Evolutionary conservation across 2,888 invertebrate species (phyloP).

Genomic region (Carcina quercana): DNA sequence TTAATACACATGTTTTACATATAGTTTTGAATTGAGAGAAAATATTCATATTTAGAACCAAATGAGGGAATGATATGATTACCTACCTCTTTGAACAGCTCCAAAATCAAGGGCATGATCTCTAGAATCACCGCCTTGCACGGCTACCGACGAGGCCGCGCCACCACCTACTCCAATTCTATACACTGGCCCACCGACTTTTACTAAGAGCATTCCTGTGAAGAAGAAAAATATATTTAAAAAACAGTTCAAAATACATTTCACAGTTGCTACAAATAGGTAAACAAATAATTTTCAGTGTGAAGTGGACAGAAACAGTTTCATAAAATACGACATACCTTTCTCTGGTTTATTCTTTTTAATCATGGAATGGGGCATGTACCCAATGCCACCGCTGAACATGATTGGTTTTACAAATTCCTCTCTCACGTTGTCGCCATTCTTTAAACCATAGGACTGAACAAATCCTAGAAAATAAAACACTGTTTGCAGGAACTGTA

Average conservation of each 20-base stretch:
- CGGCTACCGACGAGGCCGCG: constrained; percentile 96
- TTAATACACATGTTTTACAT: no score
- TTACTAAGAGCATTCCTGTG: constrained; percentile 93
- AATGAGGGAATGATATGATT: no score
- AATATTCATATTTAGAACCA: no score
- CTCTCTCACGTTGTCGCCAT: constrained; percentile 78
- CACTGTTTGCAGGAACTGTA: not conserved
- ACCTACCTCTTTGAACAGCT: constrained; percentile 90
- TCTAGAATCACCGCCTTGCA: constrained; percentile 84
- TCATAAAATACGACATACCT: no score
- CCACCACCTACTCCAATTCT: constrained; percentile 99
- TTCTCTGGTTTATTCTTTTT: constrained; percentile 83
- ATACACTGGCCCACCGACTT: constrained; percentile 98
- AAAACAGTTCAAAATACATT: no score
- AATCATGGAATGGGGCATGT: constrained; percentile 88
- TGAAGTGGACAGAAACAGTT: no score
- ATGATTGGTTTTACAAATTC: constrained; percentile 99
- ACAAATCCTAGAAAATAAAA: constrained; percentile 81
- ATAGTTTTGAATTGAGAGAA: no score
- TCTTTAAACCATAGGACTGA: constrained; percentile 88
- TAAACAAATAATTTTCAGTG: no score
- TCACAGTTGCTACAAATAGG: no score
- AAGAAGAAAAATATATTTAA: constrained; percentile 1
- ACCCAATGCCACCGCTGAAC: constrained; percentile 98
- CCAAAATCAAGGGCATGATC: constrained; percentile 92